A percentile compares a stretch with the other conserved stretches of the same genome.
Evolutionary conservation across 2,797 vertebrate species (phyloP).

Genomic region (Potorous gilbertii): DNA sequence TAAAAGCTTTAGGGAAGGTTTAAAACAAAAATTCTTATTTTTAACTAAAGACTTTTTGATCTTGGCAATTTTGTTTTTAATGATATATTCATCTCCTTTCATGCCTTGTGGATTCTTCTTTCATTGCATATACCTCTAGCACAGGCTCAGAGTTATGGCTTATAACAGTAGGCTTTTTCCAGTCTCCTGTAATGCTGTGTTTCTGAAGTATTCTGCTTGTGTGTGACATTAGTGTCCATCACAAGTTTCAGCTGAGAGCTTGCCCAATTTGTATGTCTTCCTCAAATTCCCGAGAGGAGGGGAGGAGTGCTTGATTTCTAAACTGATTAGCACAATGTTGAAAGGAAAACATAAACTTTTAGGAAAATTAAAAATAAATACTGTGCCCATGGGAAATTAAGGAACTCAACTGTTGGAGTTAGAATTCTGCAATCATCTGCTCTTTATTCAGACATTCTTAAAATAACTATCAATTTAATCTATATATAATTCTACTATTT

Average conservation of each 20-base stretch:
- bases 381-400: conserved; percentile 67
- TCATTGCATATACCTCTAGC: too few relatives aligned
- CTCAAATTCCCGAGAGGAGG: too few relatives aligned
- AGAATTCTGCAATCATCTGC: conserved; percentile 41
- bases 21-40: not conserved
- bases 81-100: not conserved
- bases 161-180: not conserved
- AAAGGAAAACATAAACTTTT: conserved; percentile 50
- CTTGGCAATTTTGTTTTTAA: not conserved
- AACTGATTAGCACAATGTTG: not conserved
- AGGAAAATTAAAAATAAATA: conserved; percentile 45
- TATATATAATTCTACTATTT: not conserved
- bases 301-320: not conserved
- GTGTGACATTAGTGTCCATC: not conserved
- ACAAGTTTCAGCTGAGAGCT: not conserved
- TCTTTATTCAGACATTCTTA: conserved; percentile 21
- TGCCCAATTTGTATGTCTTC: not conserved
- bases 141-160: not conserved
- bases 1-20: not conserved
- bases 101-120: not conserved
- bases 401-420: conserved; percentile 61
- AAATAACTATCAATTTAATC: not conserved
- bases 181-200: not conserved
- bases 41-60: not conserved
- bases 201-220: not conserved